phyloP scores from a whole-genome alignment of 2,888 invertebrate species.

The Polymixis flavicincta region DNA sequence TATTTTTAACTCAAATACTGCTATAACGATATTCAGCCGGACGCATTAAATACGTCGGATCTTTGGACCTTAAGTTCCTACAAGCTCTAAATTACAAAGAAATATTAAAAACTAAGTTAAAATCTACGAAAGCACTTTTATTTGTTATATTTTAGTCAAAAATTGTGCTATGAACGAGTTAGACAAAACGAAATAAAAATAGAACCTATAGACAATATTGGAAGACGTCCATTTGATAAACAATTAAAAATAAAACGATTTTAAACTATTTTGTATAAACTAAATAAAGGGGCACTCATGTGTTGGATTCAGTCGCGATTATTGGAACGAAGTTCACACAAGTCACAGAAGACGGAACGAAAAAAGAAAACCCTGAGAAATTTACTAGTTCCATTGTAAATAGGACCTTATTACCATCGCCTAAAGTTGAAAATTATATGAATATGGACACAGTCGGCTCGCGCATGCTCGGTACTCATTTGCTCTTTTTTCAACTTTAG shows the following conservation, averaged over 20 bases:
- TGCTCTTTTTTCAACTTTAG: too few relatives aligned
- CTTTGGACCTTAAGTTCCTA: conserved; percentile 88
- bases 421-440: too few relatives aligned
- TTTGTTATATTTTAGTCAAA: conserved; percentile 79
- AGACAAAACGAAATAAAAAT: conserved; percentile 67
- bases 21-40: conserved; percentile 75
- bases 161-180: conserved; percentile 81
- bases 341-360: too few relatives aligned
- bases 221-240: conserved; percentile 83
- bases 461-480: too few relatives aligned
- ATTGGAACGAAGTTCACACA: neutral
- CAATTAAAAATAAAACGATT: conserved; percentile 61
- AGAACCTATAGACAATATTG: conserved; percentile 77
- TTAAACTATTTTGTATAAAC: conserved; percentile 57
- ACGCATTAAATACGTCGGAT: conserved; percentile 83
- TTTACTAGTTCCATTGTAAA: too few relatives aligned
- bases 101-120: conserved; percentile 79
- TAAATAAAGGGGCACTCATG: conserved; percentile 52
- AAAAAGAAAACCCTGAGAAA: too few relatives aligned
- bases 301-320: conserved; percentile 11
- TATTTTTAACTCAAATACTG: conserved; percentile 82
- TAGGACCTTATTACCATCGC: neutral
- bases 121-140: conserved; percentile 81
- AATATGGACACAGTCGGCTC: too few relatives aligned
- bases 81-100: conserved; percentile 81